Base-by-base conservation (phyloP, 2,797 vertebrate genomes). In the Anableps anableps region DNA sequence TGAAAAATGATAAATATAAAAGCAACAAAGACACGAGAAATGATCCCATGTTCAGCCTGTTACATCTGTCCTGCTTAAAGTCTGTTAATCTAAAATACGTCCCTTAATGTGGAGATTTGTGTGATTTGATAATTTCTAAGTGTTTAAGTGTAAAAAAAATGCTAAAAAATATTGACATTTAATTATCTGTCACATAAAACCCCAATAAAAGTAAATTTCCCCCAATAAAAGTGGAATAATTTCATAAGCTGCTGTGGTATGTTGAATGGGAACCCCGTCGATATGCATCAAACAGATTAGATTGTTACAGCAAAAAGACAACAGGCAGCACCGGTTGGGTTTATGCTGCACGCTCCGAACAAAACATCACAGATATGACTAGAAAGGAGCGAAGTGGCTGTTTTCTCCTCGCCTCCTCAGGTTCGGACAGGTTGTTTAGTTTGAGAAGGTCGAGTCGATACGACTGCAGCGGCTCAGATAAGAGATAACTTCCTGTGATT, bases 401-500 rank as follows among this genome's bases (percentile, higher is more conserved):
- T 36, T 66, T 36, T 66, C 62, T 66, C 34, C 62, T 66, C 62
- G 21, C 41, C 62, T 66, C 34, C 62, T 66, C 62, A 36, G 34
- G 14, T 34, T 64, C 36, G 17, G 8, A 64, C 62, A 36, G 8
- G 62, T 6, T 38, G 34, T 66, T 66, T 66, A 21, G 62, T 66
- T 66, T 66, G 34, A 66, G 62, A 11, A 38, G 62, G 19, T 2
- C 10, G 34, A 66, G 62, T 66, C 19, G 21, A 66, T 26, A 55
- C 21, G 16, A 17, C 29, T 26, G 26, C 29, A 26, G 5, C 29
- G 82, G 89, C 85, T 83, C 0, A 84, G 90, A 90, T 89, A 85
- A 85, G 80, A 90, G 86, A 89, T 87, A 58, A 29, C 47, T 72
- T 5, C 72, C 9, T 0, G n/a, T 73, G 85, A 89, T 87, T 80